Base-by-base conservation (phyloP, 92 coral and sea anemone species). In the Pocillopora meandrina region DNA sequence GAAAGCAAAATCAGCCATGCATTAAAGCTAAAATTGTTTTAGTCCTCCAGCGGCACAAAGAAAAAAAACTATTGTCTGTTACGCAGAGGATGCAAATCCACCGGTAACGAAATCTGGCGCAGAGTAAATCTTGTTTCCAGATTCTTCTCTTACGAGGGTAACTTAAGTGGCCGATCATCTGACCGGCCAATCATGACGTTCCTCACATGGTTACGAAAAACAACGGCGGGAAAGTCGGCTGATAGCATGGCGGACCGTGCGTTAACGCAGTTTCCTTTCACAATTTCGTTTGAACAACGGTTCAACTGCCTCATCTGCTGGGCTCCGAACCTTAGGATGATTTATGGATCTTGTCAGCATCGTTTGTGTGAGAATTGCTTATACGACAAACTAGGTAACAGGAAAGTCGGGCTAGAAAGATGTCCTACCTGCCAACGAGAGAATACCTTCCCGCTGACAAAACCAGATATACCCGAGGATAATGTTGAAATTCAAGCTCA, bases 261-360 rank as follows among this genome's bases (percentile, higher is more conserved):
- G 62, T 15, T 20, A 19, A 34, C 56, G 17, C 35, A 0, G 63
- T 9, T 66, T 21, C 56, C 82, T 21, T 62, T 57, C 23, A 84
- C 68, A 33, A 35, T 74, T 23, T 76, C 85, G 70, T 89, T 92
- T 83, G 99, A 97, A 67, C 98, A 89, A 68, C 79, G 90, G 77
- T 97, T 92, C 74, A 93, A 92, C 88, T 97, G 99, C 71, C 83
- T 91, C 1, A 90, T 97, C 61, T 97, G 99, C 66, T 93, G 95
- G 93, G 85, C 92, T 67, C 94, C 99, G 17, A 91, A 87, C 64
- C 89, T 97, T 56, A 72, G 93, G 31, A 95, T 97, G 98, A 93
- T 97, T n/a, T 97, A 92, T 74, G 99, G 99, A 21, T 85, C 87
- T 31, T 97, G 99, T 58, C 99, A 97, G 87, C 99, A 94, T 85